These are phyloP conservation scores for Ylistrum balloti DNA, from an alignment of 1,140 invertebrate species.

Conservation along the genomic window DNA sequence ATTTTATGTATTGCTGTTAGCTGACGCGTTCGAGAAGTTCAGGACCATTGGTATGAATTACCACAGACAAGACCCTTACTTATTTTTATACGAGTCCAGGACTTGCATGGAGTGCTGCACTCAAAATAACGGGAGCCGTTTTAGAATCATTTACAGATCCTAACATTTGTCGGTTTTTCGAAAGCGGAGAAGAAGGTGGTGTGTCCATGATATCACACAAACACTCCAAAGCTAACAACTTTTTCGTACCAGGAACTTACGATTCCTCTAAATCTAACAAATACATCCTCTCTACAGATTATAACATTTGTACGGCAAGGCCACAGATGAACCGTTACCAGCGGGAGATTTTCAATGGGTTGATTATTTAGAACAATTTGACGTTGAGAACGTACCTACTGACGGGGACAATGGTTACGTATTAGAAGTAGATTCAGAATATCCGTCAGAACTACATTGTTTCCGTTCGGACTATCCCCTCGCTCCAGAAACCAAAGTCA, in stretches of 20 bases:
- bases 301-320: conserved; percentile 49
- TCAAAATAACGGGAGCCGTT: conserved; percentile 46
- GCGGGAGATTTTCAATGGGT: conserved; percentile 29
- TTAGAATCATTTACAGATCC: conserved; percentile 50
- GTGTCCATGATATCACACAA: conserved; percentile 48
- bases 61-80: conserved; percentile 47
- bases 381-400: neutral
- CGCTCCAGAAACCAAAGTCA: conserved; percentile 44
- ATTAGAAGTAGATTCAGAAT: conserved; percentile 59
- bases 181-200: conserved; percentile 47
- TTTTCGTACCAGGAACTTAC: conserved; percentile 41
- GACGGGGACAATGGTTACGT: conserved; percentile 47
- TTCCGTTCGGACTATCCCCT: conserved; percentile 43
- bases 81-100: conserved; percentile 49
- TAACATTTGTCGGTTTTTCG: conserved; percentile 53
- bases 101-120: conserved; percentile 45
- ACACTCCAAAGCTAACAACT: conserved; percentile 53
- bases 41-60: conserved; percentile 49
- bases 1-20: conserved; percentile 58
- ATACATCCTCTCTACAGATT: conserved; percentile 53
- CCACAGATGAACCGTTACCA: conserved; percentile 45
- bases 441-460: conserved; percentile 53
- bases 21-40: conserved; percentile 65
- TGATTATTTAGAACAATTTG: neutral
- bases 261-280: conserved; percentile 41